Conservation (phyloP, 2,888 invertebrate species). For the Callosobruchus maculatus region DNA sequence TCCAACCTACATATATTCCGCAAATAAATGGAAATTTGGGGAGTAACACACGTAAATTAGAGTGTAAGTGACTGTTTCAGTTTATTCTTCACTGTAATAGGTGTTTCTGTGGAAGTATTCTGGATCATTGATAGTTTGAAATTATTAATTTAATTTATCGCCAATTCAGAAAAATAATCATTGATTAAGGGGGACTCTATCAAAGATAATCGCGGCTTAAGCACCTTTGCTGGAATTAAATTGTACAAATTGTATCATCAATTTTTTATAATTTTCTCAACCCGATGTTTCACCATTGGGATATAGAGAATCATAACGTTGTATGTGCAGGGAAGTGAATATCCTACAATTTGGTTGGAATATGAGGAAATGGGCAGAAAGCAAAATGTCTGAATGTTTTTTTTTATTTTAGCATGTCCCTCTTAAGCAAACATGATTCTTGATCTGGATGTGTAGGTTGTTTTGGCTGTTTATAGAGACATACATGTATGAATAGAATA, state of each 20-base stretch:
- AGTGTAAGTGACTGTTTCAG: constrained; percentile 1
- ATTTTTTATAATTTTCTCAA: no score
- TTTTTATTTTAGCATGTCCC: no score
- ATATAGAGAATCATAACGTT: no score
- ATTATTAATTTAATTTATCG: not conserved
- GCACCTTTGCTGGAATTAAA: no score
- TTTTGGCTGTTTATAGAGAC: not conserved
- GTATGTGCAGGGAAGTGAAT: no score
- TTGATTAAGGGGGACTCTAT: not conserved
- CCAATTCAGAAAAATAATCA: not conserved
- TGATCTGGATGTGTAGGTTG: not conserved
- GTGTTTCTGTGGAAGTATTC: not conserved
- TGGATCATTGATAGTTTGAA: not conserved
- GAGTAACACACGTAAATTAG: constrained; percentile 1
- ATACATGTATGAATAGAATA: not conserved
- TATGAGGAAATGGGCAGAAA: no score
- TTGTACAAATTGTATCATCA: no score
- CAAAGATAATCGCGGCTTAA: no score
- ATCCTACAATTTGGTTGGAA: no score
- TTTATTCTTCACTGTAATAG: not conserved
- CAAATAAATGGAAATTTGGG: constrained; percentile 10
- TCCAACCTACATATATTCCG: constrained; percentile 2
- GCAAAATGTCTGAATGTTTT: no score
- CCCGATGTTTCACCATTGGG: no score
- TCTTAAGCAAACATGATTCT: not conserved